Conservation (phyloP, 2,113 vertebrate species). For the Antechinus stuartii region DNA sequence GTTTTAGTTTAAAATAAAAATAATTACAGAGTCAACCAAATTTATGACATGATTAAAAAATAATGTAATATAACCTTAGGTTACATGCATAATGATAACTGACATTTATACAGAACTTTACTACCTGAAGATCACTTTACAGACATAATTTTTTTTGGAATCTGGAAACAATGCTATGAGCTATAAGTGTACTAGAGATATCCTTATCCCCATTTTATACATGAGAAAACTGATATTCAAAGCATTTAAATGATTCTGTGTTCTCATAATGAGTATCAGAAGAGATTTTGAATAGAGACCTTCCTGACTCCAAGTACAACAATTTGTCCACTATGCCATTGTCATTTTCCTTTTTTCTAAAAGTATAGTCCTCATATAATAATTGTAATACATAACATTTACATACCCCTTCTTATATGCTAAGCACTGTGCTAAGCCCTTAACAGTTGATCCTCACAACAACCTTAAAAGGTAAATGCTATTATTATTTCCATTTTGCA, state of each 20-base stretch:
- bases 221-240: neutral
- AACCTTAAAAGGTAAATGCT: neutral
- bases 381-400: neutral
- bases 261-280: neutral
- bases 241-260: neutral
- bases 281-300: neutral
- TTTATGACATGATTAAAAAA: neutral
- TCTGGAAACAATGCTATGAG: neutral
- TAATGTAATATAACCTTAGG: neutral
- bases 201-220: neutral
- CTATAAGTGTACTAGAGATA: neutral
- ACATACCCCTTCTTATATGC: neutral
- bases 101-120: neutral
- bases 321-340: neutral
- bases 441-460: neutral
- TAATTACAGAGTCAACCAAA: neutral
- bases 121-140: neutral
- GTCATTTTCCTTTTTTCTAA: neutral
- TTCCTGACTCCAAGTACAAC: neutral
- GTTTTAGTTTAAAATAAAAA: too few species aligned
- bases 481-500: too few species aligned
- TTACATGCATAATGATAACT: neutral
- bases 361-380: neutral
- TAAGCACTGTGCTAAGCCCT: neutral
- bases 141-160: neutral